phyloP scores from a whole-genome alignment of 2,113 vertebrate genomes.

The Callaeas wilsoni region DNA sequence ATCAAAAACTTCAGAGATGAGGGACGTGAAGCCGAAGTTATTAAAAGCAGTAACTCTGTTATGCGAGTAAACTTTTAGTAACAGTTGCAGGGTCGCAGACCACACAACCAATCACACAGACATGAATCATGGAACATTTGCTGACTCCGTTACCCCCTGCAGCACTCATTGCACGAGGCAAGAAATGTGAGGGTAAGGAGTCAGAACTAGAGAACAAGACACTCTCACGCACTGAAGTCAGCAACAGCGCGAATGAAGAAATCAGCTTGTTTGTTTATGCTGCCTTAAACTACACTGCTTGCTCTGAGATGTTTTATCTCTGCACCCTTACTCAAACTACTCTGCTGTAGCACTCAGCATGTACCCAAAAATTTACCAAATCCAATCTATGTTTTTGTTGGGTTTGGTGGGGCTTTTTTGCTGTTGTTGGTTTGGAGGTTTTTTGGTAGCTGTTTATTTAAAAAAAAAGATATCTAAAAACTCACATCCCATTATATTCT shows the following conservation, averaged over 20 bases:
- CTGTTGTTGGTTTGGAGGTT: background rate
- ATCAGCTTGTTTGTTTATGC: background rate
- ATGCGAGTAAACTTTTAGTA: background rate
- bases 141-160: background rate
- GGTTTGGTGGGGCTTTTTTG: background rate
- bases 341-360: background rate
- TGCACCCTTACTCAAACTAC: background rate
- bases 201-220: background rate
- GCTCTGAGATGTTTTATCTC: background rate
- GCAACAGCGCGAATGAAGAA: background rate
- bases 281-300: background rate
- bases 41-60: background rate
- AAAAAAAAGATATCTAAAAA: background rate
- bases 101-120: background rate
- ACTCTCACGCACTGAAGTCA: background rate
- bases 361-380: background rate
- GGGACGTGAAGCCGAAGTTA: fast-evolving
- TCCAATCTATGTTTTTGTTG: background rate
- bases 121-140: background rate
- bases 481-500: background rate
- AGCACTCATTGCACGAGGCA: fast-evolving
- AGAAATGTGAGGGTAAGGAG: background rate
- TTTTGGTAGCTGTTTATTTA: background rate
- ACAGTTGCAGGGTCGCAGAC: background rate
- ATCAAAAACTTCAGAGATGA: background rate